These are phyloP conservation scores for Aspidoscelis tigris DNA, from an alignment of 2,113 vertebrate genomes.

Conservation along the genomic window DNA sequence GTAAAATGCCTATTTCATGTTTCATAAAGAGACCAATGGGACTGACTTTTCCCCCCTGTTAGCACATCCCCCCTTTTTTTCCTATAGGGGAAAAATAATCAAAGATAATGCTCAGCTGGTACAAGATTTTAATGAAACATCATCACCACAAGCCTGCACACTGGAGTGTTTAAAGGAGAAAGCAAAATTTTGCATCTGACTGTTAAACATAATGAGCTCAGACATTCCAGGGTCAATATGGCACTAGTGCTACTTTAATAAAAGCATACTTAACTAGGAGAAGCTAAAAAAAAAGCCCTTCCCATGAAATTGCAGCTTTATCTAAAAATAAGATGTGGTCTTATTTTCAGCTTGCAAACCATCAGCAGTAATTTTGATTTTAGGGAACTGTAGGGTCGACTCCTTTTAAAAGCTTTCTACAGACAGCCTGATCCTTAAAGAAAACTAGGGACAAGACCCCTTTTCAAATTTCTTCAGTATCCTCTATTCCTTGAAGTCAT, in stretches of 20 bases:
- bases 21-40: background rate
- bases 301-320: background rate
- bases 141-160: background rate
- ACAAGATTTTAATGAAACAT: background rate
- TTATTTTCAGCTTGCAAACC: background rate
- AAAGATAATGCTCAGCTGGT: background rate
- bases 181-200: background rate
- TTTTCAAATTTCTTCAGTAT: background rate
- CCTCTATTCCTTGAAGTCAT: background rate
- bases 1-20: background rate
- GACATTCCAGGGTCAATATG: background rate
- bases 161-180: background rate
- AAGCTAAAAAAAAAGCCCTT: background rate
- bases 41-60: background rate
- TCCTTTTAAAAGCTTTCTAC: background rate
- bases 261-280: background rate
- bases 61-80: background rate
- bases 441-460: background rate
- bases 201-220: background rate
- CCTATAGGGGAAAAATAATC: background rate
- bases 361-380: background rate
- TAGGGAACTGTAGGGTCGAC: too few species aligned
- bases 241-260: slow-evolving; percentile 7
- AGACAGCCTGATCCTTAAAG: background rate
- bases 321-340: background rate